Evolutionary conservation across 2,888 invertebrate genomes (phyloP).

Genomic region (Stomorhina lunata): DNA sequence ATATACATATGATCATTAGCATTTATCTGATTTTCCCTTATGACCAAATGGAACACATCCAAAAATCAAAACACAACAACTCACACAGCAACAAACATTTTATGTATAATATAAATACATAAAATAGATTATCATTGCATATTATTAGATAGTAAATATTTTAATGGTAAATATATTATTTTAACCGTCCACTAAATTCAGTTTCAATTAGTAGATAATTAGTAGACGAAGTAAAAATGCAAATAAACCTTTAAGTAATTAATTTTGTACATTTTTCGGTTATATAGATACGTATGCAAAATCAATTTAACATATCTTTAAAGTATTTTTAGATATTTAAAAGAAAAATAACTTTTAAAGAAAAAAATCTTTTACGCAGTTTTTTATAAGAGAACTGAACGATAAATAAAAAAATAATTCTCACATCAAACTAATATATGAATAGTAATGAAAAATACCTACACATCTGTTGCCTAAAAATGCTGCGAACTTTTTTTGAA

Average conservation of each 20-base stretch:
- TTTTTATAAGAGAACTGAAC: slow-evolving; percentile 26
- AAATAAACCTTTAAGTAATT: too few species aligned
- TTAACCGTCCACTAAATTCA: not conserved
- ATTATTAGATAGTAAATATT: not conserved
- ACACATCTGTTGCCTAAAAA: slow-evolving; percentile 19
- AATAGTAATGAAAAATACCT: not conserved
- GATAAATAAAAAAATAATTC: not conserved
- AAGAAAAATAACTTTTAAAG: not conserved
- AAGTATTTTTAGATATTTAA: slow-evolving; percentile 32
- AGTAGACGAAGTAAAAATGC: too few species aligned
- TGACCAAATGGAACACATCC: slow-evolving; percentile 2
- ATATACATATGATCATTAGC: slow-evolving; percentile 44
- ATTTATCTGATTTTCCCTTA: slow-evolving; percentile 5
- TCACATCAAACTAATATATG: not conserved
- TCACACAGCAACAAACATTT: slow-evolving; percentile 31
- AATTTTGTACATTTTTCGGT: too few species aligned
- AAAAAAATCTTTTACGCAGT: slow-evolving; percentile 41
- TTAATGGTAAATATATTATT: slow-evolving; percentile 18
- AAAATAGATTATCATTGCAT: not conserved
- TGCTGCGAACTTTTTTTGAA: not conserved
- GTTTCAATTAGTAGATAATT: too few species aligned
- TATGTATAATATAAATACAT: not conserved
- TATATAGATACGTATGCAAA: too few species aligned
- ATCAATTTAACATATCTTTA: not conserved
- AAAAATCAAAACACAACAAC: slow-evolving; percentile 3